A percentile compares a stretch with the other conserved stretches of the same genome.
phyloP scores from a whole-genome alignment of 2,888 invertebrate species.

The Brachypterus glaber region DNA sequence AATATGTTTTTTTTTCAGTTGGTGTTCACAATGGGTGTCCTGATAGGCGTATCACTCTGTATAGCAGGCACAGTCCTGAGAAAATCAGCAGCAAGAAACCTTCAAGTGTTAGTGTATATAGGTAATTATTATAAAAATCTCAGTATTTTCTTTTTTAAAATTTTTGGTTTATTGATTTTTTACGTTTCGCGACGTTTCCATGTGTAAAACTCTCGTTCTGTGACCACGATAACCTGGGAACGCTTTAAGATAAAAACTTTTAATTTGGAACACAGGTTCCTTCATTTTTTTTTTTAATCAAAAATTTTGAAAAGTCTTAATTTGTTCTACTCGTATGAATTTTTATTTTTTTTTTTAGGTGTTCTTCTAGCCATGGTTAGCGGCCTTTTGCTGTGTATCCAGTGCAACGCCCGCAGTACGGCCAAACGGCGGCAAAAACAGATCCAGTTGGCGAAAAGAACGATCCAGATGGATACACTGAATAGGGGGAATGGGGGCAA shows the following conservation, averaged over 20 bases:
- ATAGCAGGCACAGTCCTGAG: slow-evolving; percentile 56
- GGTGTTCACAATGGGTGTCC: slow-evolving; percentile 56
- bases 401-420: slow-evolving; percentile 46
- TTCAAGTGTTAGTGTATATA: slow-evolving; percentile 58
- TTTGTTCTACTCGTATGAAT: too few species aligned
- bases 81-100: slow-evolving; percentile 54
- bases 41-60: slow-evolving; percentile 55
- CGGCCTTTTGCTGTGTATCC: slow-evolving; percentile 51
- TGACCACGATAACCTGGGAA: too few species aligned
- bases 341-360: too few species aligned
- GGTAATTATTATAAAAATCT: too few species aligned
- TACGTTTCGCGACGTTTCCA: too few species aligned
- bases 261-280: too few species aligned
- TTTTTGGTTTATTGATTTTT: too few species aligned
- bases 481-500: slow-evolving; percentile 17
- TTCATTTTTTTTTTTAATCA: too few species aligned
- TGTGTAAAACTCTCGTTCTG: too few species aligned
- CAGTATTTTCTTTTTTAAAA: too few species aligned
- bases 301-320: too few species aligned
- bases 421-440: slow-evolving; percentile 32
- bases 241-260: too few species aligned
- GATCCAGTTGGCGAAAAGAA: slow-evolving; percentile 29
- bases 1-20: slow-evolving; percentile 41
- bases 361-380: slow-evolving; percentile 54
- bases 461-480: slow-evolving; percentile 32